Conservation (phyloP, 2,888 invertebrate genomes). For the Epinotia brunnichana region DNA sequence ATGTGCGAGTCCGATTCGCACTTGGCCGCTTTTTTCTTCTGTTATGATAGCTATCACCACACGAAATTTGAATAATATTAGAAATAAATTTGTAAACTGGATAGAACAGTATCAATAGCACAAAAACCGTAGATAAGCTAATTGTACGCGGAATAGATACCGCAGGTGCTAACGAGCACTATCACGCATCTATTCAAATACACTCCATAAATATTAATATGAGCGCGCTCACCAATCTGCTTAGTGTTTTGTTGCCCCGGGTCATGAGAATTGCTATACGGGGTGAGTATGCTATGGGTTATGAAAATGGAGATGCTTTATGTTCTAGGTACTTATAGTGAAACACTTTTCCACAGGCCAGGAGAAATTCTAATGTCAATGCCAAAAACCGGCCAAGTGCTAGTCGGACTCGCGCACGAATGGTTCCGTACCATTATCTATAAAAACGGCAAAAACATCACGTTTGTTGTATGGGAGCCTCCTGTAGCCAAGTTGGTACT, state of each 20-base stretch:
- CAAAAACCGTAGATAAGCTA: slow-evolving; percentile 65
- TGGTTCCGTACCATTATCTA: too few relatives aligned
- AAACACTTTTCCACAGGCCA: too few relatives aligned
- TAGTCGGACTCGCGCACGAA: too few relatives aligned
- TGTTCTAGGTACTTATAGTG: too few relatives aligned
- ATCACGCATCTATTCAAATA: slow-evolving; percentile 80
- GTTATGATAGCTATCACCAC: too few relatives aligned
- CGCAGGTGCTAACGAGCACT: slow-evolving; percentile 58
- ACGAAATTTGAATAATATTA: background rate
- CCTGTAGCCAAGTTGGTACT: too few relatives aligned
- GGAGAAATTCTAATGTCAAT: too few relatives aligned
- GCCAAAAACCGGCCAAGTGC: too few relatives aligned
- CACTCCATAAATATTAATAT: slow-evolving; percentile 79
- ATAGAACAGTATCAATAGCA: background rate
- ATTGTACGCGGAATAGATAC: slow-evolving; percentile 68
- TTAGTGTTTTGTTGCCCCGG: slow-evolving; percentile 75
- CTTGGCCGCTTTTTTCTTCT: too few relatives aligned
- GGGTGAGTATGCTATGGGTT: slow-evolving; percentile 51
- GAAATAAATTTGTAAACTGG: background rate
- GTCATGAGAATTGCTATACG: slow-evolving; percentile 67
- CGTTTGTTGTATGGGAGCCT: too few relatives aligned
- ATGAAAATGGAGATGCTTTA: background rate
- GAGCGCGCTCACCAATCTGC: slow-evolving; percentile 76
- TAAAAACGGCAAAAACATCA: too few relatives aligned
- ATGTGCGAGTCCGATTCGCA: too few relatives aligned